Evolutionary conservation across 2,888 invertebrate genomes (phyloP), one percentile per base, ranked within the genome.

Genomic region (Pseudeuparius sepicola): DNA sequence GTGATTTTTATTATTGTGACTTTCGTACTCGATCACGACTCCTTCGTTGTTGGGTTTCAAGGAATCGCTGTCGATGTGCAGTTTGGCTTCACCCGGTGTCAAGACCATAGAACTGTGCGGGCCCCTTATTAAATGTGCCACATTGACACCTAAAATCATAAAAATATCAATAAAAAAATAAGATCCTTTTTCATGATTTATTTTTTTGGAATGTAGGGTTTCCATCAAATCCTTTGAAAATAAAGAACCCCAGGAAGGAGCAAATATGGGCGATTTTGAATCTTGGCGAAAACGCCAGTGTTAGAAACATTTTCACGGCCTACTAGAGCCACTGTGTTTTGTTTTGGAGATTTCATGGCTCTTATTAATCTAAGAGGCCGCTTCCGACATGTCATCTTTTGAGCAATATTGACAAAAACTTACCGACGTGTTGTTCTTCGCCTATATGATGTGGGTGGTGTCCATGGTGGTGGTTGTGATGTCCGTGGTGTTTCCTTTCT

Each of bases 1-100:
- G n/a, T n/a, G 37, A 13, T 25, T 34, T 4, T 31, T 14, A 28
- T 49, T 42, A 30, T 44, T 39, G 24, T 49, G 48, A 35, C 49
- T 49, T 37, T 51, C 60, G 46, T 74, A 74, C 45, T 70, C 66
- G 39, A 75, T 65, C 30, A 73, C 67, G 24, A 70, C 65, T 1
- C 74, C 74, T 36, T 70, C 71, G 25, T 71, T 65, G 24, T 73
- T 74, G 2, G 73, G 73, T 42, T 68, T 70, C 25, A 74, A 55
- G 37, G 70, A 66, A 43, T 73, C 70, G 0, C 71, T 67, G 37
- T 70, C 70, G 9, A 74, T 65, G 46, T 71, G 70, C n/a, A 74
- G 59, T 46, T 71, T 72, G 37, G 70, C 66, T 45, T 70, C 68
- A 4, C 67, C 65, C 1, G 63, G 64, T 36, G 67, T 62, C 5